Percentiles rank a stretch among this genome's conserved stretches.
Evolutionary conservation across 2,113 vertebrate species (phyloP).

Genomic region (Telmatochromis bifrenatus): DNA sequence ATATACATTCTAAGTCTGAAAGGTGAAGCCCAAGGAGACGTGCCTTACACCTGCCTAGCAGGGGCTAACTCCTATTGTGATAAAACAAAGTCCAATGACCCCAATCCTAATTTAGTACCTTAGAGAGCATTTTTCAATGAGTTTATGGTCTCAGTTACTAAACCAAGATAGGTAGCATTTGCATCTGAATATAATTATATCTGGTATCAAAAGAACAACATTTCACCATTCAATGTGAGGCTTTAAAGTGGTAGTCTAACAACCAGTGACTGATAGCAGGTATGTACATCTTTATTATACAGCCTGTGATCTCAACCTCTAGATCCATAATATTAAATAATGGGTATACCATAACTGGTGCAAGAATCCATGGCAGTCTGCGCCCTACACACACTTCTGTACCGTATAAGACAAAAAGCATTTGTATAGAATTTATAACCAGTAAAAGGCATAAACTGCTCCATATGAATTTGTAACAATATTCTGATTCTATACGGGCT

Average conservation of each 20-base stretch:
- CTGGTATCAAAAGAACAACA: not conserved
- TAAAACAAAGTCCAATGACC: not conserved
- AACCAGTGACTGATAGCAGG: not conserved
- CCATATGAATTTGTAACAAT: not conserved
- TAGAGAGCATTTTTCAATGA: not conserved
- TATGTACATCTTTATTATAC: not conserved
- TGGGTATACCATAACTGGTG: not conserved
- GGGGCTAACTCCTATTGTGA: not conserved
- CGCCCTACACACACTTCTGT: not conserved
- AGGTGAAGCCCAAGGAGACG: not conserved
- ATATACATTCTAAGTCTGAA: not conserved
- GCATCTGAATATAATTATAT: not conserved
- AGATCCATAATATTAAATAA: not conserved
- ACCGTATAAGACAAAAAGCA: not conserved
- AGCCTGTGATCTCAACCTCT: not conserved
- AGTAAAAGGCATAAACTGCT: not conserved
- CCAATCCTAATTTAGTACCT: not conserved
- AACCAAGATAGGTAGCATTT: not conserved
- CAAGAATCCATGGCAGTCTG: not conserved
- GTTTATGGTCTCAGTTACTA: not conserved
- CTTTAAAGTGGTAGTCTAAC: not conserved
- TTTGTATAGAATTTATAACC: not conserved
- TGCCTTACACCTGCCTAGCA: not conserved
- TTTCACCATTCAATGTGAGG: not conserved
- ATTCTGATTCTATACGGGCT: not conserved